Conservation (phyloP, 2,888 invertebrate species). For the Tupiocoris notatus region DNA sequence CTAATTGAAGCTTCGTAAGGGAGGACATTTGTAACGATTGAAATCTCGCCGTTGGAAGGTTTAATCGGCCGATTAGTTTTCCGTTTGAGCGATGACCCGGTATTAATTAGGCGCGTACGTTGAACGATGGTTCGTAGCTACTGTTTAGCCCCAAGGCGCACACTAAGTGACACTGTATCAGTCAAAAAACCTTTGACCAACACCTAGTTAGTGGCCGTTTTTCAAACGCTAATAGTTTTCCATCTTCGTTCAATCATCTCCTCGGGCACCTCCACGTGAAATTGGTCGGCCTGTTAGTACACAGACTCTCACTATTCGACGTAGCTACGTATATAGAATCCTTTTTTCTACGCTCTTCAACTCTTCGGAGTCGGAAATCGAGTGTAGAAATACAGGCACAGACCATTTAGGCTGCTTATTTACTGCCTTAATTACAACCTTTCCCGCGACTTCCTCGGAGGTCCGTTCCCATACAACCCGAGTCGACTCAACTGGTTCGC, state of each 20-base stretch:
- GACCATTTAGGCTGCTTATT: constrained; percentile 27
- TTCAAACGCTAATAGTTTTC: constrained; percentile 32
- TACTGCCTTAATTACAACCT: constrained; percentile 37
- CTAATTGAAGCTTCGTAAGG: background rate
- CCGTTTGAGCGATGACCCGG: constrained; percentile 16
- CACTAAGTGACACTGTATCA: constrained; percentile 42
- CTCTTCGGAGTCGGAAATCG: background rate
- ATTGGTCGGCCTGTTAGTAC: background rate
- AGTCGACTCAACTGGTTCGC: too few species aligned
- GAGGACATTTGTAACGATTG: constrained; percentile 38
- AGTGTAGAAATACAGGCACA: constrained; percentile 24
- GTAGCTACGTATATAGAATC: background rate
- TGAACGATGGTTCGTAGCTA: constrained; percentile 36
- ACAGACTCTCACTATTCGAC: background rate
- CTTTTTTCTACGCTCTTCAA: constrained; percentile 3
- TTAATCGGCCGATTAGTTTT: constrained; percentile 36
- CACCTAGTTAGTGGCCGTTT: constrained; percentile 33
- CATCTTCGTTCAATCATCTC: background rate
- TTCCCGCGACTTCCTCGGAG: constrained; percentile 29
- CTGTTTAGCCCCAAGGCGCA: constrained; percentile 28
- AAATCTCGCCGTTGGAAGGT: constrained; percentile 24
- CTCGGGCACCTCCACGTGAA: background rate
- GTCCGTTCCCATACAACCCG: constrained; percentile 34
- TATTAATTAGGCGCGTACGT: constrained; percentile 32
- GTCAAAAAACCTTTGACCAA: constrained; percentile 31